Evolutionary conservation across 2,888 invertebrate genomes (phyloP).

Genomic region (Leptarthrus brevirostris): DNA sequence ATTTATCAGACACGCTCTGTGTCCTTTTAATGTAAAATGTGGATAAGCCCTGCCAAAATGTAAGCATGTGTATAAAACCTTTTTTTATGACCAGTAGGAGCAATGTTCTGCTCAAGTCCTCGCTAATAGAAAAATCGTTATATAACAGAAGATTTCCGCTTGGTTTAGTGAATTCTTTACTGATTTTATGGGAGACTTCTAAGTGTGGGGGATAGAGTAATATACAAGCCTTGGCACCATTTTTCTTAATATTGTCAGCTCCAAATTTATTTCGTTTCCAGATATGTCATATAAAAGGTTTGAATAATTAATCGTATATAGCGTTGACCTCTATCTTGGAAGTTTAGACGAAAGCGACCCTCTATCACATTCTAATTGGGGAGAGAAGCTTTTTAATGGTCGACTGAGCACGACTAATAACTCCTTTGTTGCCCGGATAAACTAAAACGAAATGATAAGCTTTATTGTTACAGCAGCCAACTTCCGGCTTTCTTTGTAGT

Average conservation of each 20-base stretch:
- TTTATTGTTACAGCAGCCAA: too few relatives aligned
- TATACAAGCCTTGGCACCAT: slow-evolving; percentile 31
- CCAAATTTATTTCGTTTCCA: slow-evolving; percentile 6
- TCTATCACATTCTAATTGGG: not conserved
- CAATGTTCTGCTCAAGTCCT: not conserved
- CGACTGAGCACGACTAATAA: not conserved
- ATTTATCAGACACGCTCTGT: not conserved
- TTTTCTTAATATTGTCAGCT: slow-evolving; percentile 13
- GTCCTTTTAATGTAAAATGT: slow-evolving; percentile 29
- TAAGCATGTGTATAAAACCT: not conserved
- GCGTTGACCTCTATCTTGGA: not conserved
- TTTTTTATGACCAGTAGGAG: not conserved
- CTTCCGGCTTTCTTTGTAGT: too few relatives aligned
- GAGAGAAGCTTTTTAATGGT: not conserved
- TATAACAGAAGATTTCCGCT: not conserved
- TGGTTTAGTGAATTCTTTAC: not conserved
- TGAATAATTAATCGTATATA: not conserved
- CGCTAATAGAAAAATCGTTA: slow-evolving; percentile 3
- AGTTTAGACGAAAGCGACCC: not conserved
- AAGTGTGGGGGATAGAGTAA: not conserved
- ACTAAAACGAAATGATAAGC: too few relatives aligned
- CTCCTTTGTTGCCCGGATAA: not conserved
- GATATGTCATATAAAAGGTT: not conserved
- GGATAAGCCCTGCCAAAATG: slow-evolving; percentile 17
- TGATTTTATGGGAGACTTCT: not conserved